A percentile compares a stretch with the other conserved stretches of the same genome.
Evolutionary conservation across 2,797 vertebrate genomes (phyloP).

Genomic region (Microctenopoma lineatum): DNA sequence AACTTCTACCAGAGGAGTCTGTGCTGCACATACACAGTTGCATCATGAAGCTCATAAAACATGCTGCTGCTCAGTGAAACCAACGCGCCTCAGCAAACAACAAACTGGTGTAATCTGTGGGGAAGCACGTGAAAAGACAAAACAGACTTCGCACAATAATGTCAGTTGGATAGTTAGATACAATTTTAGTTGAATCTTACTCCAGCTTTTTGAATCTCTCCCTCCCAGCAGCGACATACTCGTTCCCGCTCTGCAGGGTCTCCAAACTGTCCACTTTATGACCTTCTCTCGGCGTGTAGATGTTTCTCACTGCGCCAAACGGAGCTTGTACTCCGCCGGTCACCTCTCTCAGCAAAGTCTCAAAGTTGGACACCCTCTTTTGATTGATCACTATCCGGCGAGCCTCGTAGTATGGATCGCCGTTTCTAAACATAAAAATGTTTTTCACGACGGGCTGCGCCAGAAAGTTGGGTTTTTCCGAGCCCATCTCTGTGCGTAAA

Average conservation of each 20-base stretch:
- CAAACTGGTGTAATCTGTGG: too few species aligned
- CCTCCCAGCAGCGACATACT: constrained; percentile 94
- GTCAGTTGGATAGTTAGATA: too few species aligned
- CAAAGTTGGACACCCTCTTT: constrained; percentile 91
- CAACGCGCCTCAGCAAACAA: too few species aligned
- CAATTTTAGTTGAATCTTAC: constrained; percentile 80
- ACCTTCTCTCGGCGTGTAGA: constrained; percentile 92
- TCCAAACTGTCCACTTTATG: constrained; percentile 90
- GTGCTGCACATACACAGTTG: neutral
- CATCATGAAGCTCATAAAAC: too few species aligned
- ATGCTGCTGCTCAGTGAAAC: neutral
- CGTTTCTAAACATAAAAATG: constrained; percentile 92
- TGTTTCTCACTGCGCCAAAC: constrained; percentile 95
- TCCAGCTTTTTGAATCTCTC: constrained; percentile 96
- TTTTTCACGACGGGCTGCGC: constrained; percentile 94
- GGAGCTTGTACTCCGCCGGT: constrained; percentile 91
- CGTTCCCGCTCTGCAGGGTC: constrained; percentile 90
- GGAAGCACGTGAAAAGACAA: too few species aligned
- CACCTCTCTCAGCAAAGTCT: constrained; percentile 92
- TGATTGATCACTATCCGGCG: constrained; percentile 93
- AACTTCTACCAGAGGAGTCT: neutral
- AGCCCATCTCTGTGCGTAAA: constrained; percentile 70
- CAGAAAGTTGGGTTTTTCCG: constrained; percentile 85
- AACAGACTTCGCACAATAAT: too few species aligned
- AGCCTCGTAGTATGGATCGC: constrained; percentile 92